phyloP scores from a whole-genome alignment of 2,888 invertebrate genomes.

The Pachycephus smyrnensis region DNA sequence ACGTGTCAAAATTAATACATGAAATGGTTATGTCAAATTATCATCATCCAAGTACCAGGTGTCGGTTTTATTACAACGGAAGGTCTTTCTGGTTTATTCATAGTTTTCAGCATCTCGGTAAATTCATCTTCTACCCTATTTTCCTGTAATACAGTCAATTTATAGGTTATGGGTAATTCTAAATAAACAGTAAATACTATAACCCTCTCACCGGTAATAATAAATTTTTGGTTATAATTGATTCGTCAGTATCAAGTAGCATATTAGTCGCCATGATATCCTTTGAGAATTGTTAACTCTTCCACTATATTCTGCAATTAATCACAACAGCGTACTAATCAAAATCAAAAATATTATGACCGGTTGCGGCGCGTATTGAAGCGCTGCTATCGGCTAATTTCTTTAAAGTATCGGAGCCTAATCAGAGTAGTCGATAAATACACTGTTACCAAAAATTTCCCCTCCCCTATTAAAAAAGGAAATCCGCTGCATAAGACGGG shows the following conservation, averaged over 20 bases:
- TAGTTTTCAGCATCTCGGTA: slow-evolving; percentile 70
- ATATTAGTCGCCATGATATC: slow-evolving; percentile 64
- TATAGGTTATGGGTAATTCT: slow-evolving; percentile 5
- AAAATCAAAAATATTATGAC: no score
- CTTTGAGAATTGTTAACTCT: not conserved
- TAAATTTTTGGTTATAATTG: slow-evolving; percentile 72
- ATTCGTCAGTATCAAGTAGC: slow-evolving; percentile 74
- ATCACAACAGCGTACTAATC: slow-evolving; percentile 2
- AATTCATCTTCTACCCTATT: slow-evolving; percentile 73
- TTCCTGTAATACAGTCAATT: slow-evolving; percentile 62
- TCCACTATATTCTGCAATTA: slow-evolving; percentile 5
- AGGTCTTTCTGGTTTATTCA: slow-evolving; percentile 67
- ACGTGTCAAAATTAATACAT: slow-evolving; percentile 3
- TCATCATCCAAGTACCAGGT: slow-evolving; percentile 71
- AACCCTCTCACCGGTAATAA: slow-evolving; percentile 57
- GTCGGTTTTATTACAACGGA: slow-evolving; percentile 76
- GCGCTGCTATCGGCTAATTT: not conserved
- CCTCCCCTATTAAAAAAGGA: no score
- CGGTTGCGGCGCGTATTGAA: not conserved
- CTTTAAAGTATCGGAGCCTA: not conserved
- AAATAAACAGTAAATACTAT: slow-evolving; percentile 12
- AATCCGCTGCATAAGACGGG: no score
- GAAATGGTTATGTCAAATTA: not conserved
- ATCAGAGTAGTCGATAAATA: not conserved
- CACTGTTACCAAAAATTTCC: no score